A percentile compares a stretch with the other conserved stretches of the same genome.
These are phyloP conservation scores for Phalanger gymnotis DNA, from an alignment of 2,797 vertebrate species.

Conservation along the genomic window DNA sequence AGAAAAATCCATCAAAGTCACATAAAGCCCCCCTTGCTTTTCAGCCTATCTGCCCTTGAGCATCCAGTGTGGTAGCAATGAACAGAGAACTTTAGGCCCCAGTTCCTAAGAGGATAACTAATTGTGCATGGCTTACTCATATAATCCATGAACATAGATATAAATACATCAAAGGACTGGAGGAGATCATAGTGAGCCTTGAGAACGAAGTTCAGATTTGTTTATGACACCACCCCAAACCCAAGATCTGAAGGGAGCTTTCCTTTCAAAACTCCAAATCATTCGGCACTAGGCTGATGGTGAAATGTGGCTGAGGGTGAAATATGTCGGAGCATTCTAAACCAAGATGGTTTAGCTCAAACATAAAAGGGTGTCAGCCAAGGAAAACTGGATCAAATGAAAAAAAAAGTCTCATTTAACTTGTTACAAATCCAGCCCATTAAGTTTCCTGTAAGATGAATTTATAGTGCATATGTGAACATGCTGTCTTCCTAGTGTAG, in stretches of 20 bases:
- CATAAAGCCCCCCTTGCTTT: not conserved
- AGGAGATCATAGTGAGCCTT: constrained; percentile 26
- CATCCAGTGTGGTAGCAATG: not conserved
- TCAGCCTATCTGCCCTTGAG: not conserved
- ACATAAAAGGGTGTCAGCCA: constrained; percentile 39
- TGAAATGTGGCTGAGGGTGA: constrained; percentile 40
- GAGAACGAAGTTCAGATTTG: constrained; percentile 55
- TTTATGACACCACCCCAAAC: constrained; percentile 47
- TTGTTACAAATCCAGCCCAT: constrained; percentile 66
- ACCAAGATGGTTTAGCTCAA: constrained; percentile 62
- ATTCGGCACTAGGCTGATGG: constrained; percentile 36
- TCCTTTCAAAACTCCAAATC: constrained; percentile 59
- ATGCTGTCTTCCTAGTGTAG: constrained; percentile 60
- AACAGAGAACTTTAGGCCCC: not conserved
- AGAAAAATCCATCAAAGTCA: not conserved
- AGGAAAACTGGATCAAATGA: constrained; percentile 50
- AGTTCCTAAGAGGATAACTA: not conserved
- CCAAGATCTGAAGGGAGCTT: constrained; percentile 49
- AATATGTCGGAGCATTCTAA: constrained; percentile 33
- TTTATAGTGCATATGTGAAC: constrained; percentile 69
- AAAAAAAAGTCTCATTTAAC: constrained; percentile 66
- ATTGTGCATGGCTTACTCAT: not conserved
- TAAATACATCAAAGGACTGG: constrained; percentile 52
- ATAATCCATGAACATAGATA: constrained; percentile 30
- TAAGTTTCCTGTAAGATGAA: constrained; percentile 67